Evolutionary conservation across 2,113 vertebrate species (phyloP), one percentile per base, ranked within the genome.

Genomic region (Triplophysa tibetana): DNA sequence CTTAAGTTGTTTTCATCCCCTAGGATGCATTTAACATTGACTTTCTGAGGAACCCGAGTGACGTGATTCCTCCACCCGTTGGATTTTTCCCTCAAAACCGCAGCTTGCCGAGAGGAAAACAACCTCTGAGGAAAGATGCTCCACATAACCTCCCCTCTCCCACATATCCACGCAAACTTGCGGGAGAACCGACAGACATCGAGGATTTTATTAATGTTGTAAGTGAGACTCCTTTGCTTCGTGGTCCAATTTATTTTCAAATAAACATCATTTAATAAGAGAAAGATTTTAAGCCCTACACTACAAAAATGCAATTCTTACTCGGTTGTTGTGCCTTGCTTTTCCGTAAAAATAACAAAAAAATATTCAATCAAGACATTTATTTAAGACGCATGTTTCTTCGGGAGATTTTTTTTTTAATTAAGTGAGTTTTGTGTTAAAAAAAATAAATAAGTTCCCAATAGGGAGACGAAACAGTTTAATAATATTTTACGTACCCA

Each of bases 11-110:
- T 66, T 62, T 45, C 73, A 48, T 78, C 48, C 85, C 58, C 0
- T 77, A 98, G 97, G 95, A 98, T 0, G 95, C 94, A 62, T 98
- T 96, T 8, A 97, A 96, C 89, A 92, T 99, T 19, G 95, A 93
- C 88, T 94, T 97, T 81, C 92, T 99, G 74, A 94, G 97, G 85
- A 94, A 94, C 86, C 95, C 96, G 0, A 89, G 88, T 21, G 90
- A 94, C 13, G 73, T 87, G 3, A 85, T 89, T 33, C 70, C 84
- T 0, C 65, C 84, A 1, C 89, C 87, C 0, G 84, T 80, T 3
- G 84, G 88, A 48, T 90, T 87, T 82, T 80, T 81, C 0, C 74
- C 70, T 0, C 77, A 85, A 0, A 80, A 81, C 7, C 56, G 85
- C 9, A 81, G 86, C 29, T 48, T 88, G 54, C 90, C 91, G 2